These are phyloP conservation scores for Drosophila sp. DNA, from an alignment of 1,140 invertebrate genomes.

Conservation along the genomic window DNA sequence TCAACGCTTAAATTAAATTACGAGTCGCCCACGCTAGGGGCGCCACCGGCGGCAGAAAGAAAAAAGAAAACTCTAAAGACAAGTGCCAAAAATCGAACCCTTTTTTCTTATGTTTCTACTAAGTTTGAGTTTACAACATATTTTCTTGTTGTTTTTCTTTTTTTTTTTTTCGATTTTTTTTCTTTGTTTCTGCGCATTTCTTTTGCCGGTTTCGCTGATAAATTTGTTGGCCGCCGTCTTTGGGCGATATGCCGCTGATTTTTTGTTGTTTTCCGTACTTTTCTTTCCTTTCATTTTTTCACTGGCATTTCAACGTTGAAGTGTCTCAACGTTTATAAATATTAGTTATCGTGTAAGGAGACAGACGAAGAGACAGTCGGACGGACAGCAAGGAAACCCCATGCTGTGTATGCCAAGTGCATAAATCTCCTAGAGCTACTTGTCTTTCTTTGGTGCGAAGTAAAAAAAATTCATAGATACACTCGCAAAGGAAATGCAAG, in stretches of 20 bases:
- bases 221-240: constrained; percentile 78
- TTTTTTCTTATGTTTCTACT: constrained; percentile 47
- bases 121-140: constrained; percentile 64
- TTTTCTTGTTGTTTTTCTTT: constrained; percentile 50
- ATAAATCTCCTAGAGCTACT: constrained; percentile 68
- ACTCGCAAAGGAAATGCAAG: constrained; percentile 39
- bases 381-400: constrained; percentile 40
- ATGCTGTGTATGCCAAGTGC: constrained; percentile 74
- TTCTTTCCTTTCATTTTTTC: constrained; percentile 8
- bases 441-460: constrained; percentile 45
- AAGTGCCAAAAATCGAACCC: constrained; percentile 68
- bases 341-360: constrained; percentile 78
- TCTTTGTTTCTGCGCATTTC: constrained; percentile 36
- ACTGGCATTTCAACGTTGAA: constrained; percentile 24
- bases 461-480: constrained; percentile 23
- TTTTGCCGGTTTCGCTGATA: constrained; percentile 66
- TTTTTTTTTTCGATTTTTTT: constrained; percentile 23
- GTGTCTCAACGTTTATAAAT: constrained; percentile 59
- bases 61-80: constrained; percentile 27
- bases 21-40: constrained; percentile 71
- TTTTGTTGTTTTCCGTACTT: constrained; percentile 28
- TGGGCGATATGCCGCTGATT: constrained; percentile 78
- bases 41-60: constrained; percentile 41
- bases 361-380: constrained; percentile 3
- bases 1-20: constrained; percentile 74